Evolutionary conservation across 2,797 vertebrate species (phyloP).

Genomic region (Pangasius sanitwongsei): DNA sequence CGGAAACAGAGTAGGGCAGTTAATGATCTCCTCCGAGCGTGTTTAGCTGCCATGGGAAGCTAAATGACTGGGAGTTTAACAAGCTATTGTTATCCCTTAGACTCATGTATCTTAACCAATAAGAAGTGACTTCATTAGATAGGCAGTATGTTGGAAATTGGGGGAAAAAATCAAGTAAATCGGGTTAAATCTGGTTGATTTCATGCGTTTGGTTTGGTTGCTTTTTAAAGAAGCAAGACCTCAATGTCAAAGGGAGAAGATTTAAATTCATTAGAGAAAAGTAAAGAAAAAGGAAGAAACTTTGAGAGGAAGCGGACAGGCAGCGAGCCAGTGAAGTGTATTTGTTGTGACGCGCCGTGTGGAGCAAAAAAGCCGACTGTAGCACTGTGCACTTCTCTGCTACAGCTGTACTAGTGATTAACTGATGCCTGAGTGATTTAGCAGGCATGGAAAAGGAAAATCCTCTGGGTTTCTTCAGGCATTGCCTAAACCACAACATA

Average conservation of each 20-base stretch:
- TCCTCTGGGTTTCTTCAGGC: constrained; percentile 62
- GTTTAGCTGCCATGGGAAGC: background rate
- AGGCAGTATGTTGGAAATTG: no score
- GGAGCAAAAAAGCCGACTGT: background rate
- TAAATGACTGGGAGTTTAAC: background rate
- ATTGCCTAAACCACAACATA: constrained; percentile 52
- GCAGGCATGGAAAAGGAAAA: constrained; percentile 67
- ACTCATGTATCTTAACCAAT: background rate
- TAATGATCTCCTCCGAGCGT: background rate
- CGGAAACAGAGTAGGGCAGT: background rate
- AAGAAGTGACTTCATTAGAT: background rate
- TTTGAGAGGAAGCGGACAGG: background rate
- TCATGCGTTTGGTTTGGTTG: background rate
- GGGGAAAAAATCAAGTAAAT: background rate
- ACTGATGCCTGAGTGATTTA: constrained; percentile 68
- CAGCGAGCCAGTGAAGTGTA: background rate
- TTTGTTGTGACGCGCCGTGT: constrained; percentile 4
- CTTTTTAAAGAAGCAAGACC: background rate
- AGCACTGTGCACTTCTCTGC: constrained; percentile 48
- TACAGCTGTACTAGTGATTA: constrained; percentile 73
- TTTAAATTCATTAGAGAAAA: background rate
- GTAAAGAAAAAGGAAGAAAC: background rate
- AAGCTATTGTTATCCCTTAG: background rate
- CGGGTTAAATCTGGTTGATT: background rate
- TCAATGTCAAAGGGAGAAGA: background rate